Evolutionary conservation across 2,888 invertebrate genomes (phyloP).

Genomic region (Myopa tessellatipennis): DNA sequence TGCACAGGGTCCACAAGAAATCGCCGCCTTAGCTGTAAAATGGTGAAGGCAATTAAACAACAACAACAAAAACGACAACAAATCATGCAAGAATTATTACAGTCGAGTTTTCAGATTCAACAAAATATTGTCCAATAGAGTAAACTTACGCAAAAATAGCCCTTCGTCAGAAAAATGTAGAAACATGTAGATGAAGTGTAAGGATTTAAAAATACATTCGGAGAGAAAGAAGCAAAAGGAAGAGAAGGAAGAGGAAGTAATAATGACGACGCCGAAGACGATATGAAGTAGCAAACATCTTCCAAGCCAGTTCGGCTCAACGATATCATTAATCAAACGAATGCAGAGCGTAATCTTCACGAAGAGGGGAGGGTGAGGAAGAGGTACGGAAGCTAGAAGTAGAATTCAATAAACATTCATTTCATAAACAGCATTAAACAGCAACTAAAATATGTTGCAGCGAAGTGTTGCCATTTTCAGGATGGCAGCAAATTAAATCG

Average conservation of each 20-base stretch:
- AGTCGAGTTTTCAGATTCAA: neutral
- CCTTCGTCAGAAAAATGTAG: constrained; percentile 1
- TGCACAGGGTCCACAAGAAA: neutral
- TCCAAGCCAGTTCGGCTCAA: too few species aligned
- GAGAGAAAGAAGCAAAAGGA: neutral
- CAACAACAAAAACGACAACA: constrained; percentile 11
- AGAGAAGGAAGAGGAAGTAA: neutral
- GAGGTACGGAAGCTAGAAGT: neutral
- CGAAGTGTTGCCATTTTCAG: constrained; percentile 7
- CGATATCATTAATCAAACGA: constrained; percentile 26
- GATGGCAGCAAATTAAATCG: constrained; percentile 3
- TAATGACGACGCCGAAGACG: neutral
- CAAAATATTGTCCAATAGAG: constrained; percentile 2
- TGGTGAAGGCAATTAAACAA: constrained; percentile 20
- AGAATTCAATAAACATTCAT: constrained; percentile 29
- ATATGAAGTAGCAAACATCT: too few species aligned
- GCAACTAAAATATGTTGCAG: constrained; percentile 5
- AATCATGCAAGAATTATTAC: constrained; percentile 8
- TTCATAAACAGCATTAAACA: constrained; percentile 12
- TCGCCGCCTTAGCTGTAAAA: neutral
- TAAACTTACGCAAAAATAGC: constrained; percentile 5
- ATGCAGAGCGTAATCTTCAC: neutral
- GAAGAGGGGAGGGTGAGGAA: neutral
- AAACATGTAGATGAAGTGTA: neutral
- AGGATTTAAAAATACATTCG: constrained; percentile 18